Percentiles rank a stretch among this genome's conserved stretches.
These are phyloP conservation scores for Leuciscus waleckii DNA, from an alignment of 2,797 vertebrate genomes.

Conservation along the genomic window DNA sequence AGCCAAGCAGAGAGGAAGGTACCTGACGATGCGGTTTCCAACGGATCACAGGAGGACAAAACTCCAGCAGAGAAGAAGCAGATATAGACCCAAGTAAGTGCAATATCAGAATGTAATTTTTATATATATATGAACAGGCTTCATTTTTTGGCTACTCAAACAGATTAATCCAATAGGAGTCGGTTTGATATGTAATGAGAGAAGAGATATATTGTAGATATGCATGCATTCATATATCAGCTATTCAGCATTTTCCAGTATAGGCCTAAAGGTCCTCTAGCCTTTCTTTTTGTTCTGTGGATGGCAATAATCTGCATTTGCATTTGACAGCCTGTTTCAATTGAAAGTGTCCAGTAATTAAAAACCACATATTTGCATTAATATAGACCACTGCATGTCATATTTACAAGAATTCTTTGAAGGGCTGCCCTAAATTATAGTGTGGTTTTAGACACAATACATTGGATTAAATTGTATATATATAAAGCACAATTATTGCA, in stretches of 20 bases:
- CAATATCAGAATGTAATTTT: slow-evolving; percentile 12
- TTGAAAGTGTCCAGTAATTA: neutral
- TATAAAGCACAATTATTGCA: neutral
- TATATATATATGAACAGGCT: neutral
- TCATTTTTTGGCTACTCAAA: neutral
- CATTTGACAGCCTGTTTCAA: neutral
- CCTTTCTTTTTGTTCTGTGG: slow-evolving; percentile 7
- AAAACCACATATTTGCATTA: neutral
- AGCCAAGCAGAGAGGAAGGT: slow-evolving; percentile 86
- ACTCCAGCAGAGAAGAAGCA: slow-evolving; percentile 81
- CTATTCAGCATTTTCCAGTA: neutral
- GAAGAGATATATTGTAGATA: neutral
- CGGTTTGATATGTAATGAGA: neutral
- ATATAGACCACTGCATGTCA: neutral
- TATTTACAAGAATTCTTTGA: neutral
- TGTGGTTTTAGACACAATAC: neutral
- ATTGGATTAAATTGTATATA: neutral
- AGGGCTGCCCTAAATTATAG: neutral
- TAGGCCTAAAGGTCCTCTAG: neutral
- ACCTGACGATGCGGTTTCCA: slow-evolving; percentile 82
- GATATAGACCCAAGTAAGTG: slow-evolving; percentile 91
- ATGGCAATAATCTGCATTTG: neutral
- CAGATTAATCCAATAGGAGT: neutral
- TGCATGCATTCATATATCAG: neutral
- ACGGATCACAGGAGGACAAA: slow-evolving; percentile 83